Evolutionary conservation across 1,140 invertebrate species (phyloP), one percentile per base, ranked within the genome.

Genomic region (Drosophila mojavensis): DNA sequence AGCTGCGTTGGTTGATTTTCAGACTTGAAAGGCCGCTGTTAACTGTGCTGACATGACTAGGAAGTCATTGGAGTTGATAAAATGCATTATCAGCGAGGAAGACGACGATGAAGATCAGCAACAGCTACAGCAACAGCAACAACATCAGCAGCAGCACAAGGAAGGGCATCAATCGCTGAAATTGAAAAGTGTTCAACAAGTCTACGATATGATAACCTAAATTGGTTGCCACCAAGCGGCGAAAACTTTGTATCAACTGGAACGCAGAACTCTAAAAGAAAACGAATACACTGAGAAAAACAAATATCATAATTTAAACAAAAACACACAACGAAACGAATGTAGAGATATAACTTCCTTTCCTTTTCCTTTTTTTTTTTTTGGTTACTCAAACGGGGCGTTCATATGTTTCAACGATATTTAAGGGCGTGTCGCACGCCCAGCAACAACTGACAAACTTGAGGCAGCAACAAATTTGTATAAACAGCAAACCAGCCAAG

Each of bases 1-100:
- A 17, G 30, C 28, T 36, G 53, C 13, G 28, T 53, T 59, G 39
- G 58, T 72, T 58, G 48, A 72, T 48, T 67, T 17, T 17, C 26
- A 33, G 11, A 15, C 24, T 36, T 47, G 28, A 54, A 24, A 41
- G 15, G 41, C 51, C 13, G 33, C 20, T 30, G 20, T 20, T 33
- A 51, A 65, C 70, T 67, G 70, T 66, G 73, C 55, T 88, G 83
- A 88, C 72, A 89, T 89, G 84, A 78, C 78, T 67, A 78, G 73
- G 66, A 79, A 84, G 64, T 78, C 79, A 55, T 73, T 86, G 68
- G 66, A 76, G 64, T 81, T 86, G 82, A 89, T 90, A 91, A 91
- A 78, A 91, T 91, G 90, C 89, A 91, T 63, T 91, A 91, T 91
- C 89, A 91, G 80, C 84, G 90, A 67, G 90, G 90, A 91, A 83